Evolutionary conservation across 2,888 invertebrate genomes (phyloP), one percentile per base, ranked within the genome.

Genomic region (Apamea monoglypha): DNA sequence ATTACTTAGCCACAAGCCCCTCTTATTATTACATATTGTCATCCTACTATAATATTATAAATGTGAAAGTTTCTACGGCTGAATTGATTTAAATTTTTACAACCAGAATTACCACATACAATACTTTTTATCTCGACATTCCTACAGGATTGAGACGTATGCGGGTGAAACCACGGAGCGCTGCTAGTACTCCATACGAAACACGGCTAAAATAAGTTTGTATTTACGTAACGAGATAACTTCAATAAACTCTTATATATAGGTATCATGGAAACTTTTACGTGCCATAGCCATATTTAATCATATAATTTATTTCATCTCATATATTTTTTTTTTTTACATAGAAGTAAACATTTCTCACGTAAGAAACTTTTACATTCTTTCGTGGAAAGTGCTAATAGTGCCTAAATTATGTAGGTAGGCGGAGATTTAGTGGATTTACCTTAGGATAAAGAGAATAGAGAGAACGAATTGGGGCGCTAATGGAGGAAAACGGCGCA

Each of bases 401-500:
- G 72, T 29, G 21, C 14, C 32, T 77, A 21, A 78, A 76, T 85
- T 76, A 85, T 85, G 29, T 87, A 59, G 40, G 40, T 78, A 18
- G 18, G 61, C 40, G 32, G 32, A 78, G 71, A 79, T 82, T 84
- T 74, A 74, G 44, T 74, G 56, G 73, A 72, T 70, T 61, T 71
- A 74, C 40, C 64, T 61, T 63, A 16, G 70, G 47, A 40, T 74
- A 86, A 76, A 76, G 36, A 56, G 68, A 81, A 85, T 29, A 71
- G 68, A 80, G 71, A 74, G 29, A 81, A 80, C 80, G 70, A 82
- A 85, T 78, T 78, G 80, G 70, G 59, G 56, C 36, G 50, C 63
- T 82, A 82, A 87, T 80, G 69, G 78, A 59, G 59, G 14, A 72
- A 80, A 86, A 86, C 78, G 78, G 87, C 21, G 68, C 68, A 50